Evolutionary conservation across 1,140 invertebrate genomes (phyloP).

Genomic region (Aphidius gifuensis): DNA sequence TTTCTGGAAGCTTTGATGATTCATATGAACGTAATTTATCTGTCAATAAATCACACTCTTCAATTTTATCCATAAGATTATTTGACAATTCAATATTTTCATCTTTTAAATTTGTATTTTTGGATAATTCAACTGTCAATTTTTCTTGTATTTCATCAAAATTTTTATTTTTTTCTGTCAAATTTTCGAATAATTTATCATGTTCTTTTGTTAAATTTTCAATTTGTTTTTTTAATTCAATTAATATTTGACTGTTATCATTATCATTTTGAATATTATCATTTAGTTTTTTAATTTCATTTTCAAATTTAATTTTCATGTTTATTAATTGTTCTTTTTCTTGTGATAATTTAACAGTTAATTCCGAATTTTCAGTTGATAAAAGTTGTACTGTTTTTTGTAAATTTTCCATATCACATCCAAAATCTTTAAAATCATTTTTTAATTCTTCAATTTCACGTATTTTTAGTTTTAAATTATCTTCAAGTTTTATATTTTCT

Average conservation of each 20-base stretch:
- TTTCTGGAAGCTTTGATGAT: slow-evolving; percentile 8
- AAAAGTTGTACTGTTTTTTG: slow-evolving; percentile 38
- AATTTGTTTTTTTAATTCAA: slow-evolving; percentile 26
- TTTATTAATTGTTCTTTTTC: slow-evolving; percentile 31
- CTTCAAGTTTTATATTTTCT: slow-evolving; percentile 36
- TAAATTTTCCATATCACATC: slow-evolving; percentile 36
- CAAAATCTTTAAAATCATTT: slow-evolving; percentile 35
- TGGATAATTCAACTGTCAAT: not conserved
- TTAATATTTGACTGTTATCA: not conserved
- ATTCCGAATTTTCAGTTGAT: slow-evolving; percentile 43
- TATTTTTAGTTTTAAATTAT: slow-evolving; percentile 34
- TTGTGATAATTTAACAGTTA: slow-evolving; percentile 33
- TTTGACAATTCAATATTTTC: slow-evolving; percentile 34
- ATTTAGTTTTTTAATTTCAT: not conserved
- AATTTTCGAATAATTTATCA: slow-evolving; percentile 25
- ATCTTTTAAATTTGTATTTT: slow-evolving; percentile 19
- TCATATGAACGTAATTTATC: slow-evolving; percentile 21
- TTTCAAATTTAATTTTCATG: slow-evolving; percentile 18
- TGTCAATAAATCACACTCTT: slow-evolving; percentile 29
- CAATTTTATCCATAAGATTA: slow-evolving; percentile 32
- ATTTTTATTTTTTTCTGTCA: slow-evolving; percentile 30
- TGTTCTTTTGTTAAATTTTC: slow-evolving; percentile 28
- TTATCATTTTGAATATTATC: not conserved
- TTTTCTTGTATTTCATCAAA: not conserved
- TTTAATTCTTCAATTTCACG: slow-evolving; percentile 41